Conservation (phyloP, 2,888 invertebrate species). For the Xestia c-nigrum region DNA sequence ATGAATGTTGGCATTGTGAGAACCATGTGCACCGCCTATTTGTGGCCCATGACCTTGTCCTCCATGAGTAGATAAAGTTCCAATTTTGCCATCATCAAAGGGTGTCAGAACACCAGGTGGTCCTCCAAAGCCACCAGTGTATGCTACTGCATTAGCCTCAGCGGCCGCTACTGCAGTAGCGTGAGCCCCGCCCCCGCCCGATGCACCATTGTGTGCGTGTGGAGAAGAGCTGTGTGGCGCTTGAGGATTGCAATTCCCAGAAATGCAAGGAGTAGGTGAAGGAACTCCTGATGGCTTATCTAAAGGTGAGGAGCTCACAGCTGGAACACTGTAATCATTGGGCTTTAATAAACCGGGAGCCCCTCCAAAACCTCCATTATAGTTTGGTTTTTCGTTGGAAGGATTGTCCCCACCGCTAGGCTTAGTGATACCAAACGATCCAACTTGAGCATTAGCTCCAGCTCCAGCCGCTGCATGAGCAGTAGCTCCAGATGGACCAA, state of each 20-base stretch:
- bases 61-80: constrained; percentile 37
- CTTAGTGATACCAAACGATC: constrained; percentile 31
- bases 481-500: constrained; percentile 14
- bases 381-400: constrained; percentile 57
- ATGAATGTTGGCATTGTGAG: constrained; percentile 50
- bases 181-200: constrained; percentile 50
- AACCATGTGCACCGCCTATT: constrained; percentile 45
- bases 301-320: constrained; percentile 29
- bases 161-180: constrained; percentile 70
- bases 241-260: constrained; percentile 65
- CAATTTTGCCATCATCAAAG: constrained; percentile 77
- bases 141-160: constrained; percentile 76
- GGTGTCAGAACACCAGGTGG: constrained; percentile 85
- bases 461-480: constrained; percentile 28
- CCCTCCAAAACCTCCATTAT: constrained; percentile 77
- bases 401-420: constrained; percentile 26
- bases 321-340: constrained; percentile 66
- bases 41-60: constrained; percentile 52
- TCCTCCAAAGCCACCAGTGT: constrained; percentile 86
- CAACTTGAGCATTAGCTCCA: constrained; percentile 37
- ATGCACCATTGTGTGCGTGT: constrained; percentile 32
- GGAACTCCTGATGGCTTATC: constrained; percentile 49
- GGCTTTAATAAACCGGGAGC: constrained; percentile 78
- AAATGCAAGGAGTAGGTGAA: constrained; percentile 57
- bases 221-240: constrained; percentile 19